Conservation (phyloP, 1,140 invertebrate species). For the Paraescarpia echinospica region DNA sequence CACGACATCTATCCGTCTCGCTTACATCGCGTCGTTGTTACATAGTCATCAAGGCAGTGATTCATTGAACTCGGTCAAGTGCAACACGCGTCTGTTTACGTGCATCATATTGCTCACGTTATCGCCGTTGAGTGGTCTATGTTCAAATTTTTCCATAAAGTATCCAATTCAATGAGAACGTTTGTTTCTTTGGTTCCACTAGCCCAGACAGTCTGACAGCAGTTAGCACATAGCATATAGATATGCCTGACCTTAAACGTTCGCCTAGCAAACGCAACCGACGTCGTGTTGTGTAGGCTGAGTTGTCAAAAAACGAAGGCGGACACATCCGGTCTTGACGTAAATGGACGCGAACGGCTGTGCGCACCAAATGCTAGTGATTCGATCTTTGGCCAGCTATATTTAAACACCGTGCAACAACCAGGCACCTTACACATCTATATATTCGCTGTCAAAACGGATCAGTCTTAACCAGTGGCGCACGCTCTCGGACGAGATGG, state of each 20-base stretch:
- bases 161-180: background rate
- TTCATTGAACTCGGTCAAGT: background rate
- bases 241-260: background rate
- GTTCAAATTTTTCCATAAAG: background rate
- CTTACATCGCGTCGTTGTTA: background rate
- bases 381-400: background rate
- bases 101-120: background rate
- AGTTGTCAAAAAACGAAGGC: background rate
- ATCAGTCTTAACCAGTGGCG: no score
- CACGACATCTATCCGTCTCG: background rate
- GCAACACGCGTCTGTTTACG: background rate
- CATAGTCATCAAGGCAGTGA: background rate
- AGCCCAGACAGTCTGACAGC: background rate
- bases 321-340: background rate
- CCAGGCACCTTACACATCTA: background rate
- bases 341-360: background rate
- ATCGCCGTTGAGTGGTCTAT: background rate
- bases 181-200: background rate
- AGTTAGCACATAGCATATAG: no score
- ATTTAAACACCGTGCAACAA: background rate
- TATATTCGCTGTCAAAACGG: background rate
- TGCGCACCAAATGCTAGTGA: background rate
- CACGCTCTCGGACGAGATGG: no score
- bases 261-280: background rate
- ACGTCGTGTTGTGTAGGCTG: background rate